These are phyloP conservation scores for Dromiciops gliroides DNA, from an alignment of 2,113 vertebrate genomes.

Conservation along the genomic window DNA sequence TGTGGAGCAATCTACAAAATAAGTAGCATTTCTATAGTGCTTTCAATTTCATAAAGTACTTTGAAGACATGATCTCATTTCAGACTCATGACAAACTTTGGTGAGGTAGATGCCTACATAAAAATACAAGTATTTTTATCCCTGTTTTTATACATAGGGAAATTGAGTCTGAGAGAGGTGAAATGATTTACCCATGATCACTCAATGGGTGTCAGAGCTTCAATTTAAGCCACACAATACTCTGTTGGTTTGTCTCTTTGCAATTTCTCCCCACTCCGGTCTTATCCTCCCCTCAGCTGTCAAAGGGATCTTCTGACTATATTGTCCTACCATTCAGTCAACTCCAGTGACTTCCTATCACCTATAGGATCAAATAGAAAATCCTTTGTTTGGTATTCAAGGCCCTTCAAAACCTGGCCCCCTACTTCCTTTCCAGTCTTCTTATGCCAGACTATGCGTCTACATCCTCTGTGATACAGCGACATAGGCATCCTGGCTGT, in stretches of 20 bases:
- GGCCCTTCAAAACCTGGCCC: not conserved
- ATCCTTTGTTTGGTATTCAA: not conserved
- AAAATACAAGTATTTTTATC: not conserved
- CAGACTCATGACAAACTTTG: not conserved
- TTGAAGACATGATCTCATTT: not conserved
- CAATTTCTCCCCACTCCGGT: not conserved
- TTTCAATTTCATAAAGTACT: not conserved
- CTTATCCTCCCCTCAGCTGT: not conserved
- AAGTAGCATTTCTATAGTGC: not conserved
- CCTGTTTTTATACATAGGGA: not conserved
- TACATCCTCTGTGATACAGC: not conserved
- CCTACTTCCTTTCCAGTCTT: not conserved
- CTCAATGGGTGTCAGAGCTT: not conserved
- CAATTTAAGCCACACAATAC: not conserved
- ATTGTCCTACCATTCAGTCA: not conserved
- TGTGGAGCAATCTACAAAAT: not conserved
- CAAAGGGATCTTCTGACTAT: not conserved
- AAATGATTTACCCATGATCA: not conserved
- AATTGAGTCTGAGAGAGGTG: not conserved
- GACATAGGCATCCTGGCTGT: not conserved
- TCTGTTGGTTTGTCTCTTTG: not conserved
- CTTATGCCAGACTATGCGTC: not conserved
- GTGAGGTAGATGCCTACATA: not conserved
- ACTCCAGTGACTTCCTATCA: not conserved
- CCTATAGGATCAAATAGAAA: not conserved